These are phyloP conservation scores for Ariolimax columbianus DNA, from an alignment of 2,888 invertebrate species.

Conservation along the genomic window DNA sequence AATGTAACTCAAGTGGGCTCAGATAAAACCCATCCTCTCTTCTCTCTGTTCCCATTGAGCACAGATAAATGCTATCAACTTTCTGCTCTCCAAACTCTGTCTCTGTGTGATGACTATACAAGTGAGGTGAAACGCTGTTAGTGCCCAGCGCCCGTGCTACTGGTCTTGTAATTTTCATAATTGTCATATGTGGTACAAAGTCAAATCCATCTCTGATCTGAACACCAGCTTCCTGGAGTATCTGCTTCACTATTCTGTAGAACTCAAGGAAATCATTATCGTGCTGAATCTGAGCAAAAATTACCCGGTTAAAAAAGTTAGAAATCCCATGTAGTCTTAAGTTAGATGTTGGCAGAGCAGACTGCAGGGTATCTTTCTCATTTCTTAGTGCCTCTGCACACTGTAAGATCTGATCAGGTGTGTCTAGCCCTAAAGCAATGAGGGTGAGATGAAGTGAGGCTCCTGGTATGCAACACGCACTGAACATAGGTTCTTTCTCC, in stretches of 20 bases:
- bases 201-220: conserved; percentile 78
- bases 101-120: conserved; percentile 74
- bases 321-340: conserved; percentile 73
- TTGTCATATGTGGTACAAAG: conserved; percentile 79
- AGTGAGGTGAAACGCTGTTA: conserved; percentile 72
- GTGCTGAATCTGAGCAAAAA: conserved; percentile 76
- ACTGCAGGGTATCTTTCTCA: conserved; percentile 60
- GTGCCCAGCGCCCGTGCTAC: conserved; percentile 70
- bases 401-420: conserved; percentile 68
- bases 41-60: conserved; percentile 75
- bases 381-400: conserved; percentile 65
- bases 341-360: conserved; percentile 61
- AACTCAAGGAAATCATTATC: conserved; percentile 72
- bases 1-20: conserved; percentile 56
- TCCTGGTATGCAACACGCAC: conserved; percentile 73
- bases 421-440: conserved; percentile 77
- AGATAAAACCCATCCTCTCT: conserved; percentile 78
- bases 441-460: conserved; percentile 78
- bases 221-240: conserved; percentile 71
- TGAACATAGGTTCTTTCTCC: conserved; percentile 73
- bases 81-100: conserved; percentile 74
- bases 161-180: conserved; percentile 78
- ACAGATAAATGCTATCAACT: conserved; percentile 76
- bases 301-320: conserved; percentile 77
- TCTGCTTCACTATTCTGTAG: conserved; percentile 70